Percentiles rank a stretch among this genome's conserved stretches.
Conservation (phyloP, 2,113 vertebrate species). For the Helogale parvula region DNA sequence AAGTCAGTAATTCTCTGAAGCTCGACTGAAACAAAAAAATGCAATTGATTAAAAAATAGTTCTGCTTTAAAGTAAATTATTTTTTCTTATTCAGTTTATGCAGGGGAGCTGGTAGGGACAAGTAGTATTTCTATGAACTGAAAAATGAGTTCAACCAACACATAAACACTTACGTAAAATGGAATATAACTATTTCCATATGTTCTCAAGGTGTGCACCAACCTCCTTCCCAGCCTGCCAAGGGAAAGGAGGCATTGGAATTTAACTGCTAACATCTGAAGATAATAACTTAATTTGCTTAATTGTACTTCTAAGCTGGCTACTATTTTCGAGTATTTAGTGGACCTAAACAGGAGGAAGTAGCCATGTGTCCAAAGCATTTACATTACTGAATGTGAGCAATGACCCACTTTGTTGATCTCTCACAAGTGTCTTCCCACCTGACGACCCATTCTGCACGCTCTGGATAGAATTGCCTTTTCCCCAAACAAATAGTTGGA, state of each 20-base stretch:
- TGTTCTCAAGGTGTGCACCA: slow-evolving; percentile 1
- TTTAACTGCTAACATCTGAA: slow-evolving; percentile 35
- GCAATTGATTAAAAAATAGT: slow-evolving; percentile 7
- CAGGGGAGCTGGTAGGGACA: background rate
- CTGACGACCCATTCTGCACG: background rate
- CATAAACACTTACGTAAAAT: slow-evolving; percentile 32
- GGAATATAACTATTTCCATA: slow-evolving; percentile 37
- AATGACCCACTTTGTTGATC: background rate
- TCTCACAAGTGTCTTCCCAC: background rate
- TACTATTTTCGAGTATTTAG: background rate
- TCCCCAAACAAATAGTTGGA: background rate
- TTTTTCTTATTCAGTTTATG: background rate
- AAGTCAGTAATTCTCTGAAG: slow-evolving; percentile 7
- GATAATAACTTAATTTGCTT: slow-evolving; percentile 42
- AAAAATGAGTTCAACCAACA: slow-evolving; percentile 48
- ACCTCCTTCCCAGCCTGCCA: background rate
- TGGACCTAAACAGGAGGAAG: background rate
- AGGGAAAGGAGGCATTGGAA: slow-evolving; percentile 23
- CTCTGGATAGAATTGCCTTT: background rate
- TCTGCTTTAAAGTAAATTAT: slow-evolving; percentile 16
- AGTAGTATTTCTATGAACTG: slow-evolving; percentile 42
- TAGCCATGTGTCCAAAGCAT: background rate
- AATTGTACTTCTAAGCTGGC: slow-evolving; percentile 5
- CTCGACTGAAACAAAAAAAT: slow-evolving; percentile 13
- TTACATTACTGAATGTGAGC: background rate